Evolutionary conservation across 2,797 vertebrate genomes (phyloP).

Genomic region (Onychomys leucogaster): DNA sequence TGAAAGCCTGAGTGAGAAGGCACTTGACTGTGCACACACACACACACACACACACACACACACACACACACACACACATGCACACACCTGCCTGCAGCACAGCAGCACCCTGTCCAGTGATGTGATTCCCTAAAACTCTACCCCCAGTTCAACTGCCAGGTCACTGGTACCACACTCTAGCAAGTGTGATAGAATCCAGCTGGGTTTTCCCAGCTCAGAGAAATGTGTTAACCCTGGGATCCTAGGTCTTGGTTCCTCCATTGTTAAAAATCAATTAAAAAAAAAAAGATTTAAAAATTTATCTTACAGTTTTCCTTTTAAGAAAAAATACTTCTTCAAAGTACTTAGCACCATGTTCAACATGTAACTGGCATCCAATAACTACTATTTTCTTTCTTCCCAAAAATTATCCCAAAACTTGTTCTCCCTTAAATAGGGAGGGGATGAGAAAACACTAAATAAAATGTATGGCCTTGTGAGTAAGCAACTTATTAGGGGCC

Average conservation of each 20-base stretch:
- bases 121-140: not conserved
- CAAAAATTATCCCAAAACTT: not conserved
- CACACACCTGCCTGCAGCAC: not conserved
- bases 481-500: slow-evolving; percentile 39
- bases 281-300: slow-evolving; percentile 47
- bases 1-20: slow-evolving; percentile 65
- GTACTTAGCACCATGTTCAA: not conserved
- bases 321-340: not conserved
- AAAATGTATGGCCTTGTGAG: slow-evolving; percentile 14
- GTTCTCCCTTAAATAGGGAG: not conserved
- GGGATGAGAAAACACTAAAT: not conserved
- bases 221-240: not conserved
- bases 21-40: not conserved
- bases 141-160: not conserved
- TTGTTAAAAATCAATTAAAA: not conserved
- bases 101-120: not conserved
- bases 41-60: not conserved
- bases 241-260: slow-evolving; percentile 1
- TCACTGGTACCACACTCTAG: not conserved
- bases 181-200: slow-evolving; percentile 17
- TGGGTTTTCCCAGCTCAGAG: not conserved
- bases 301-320: not conserved
- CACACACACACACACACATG: too few species aligned
- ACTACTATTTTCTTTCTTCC: slow-evolving; percentile 6
- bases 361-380: not conserved